Evolutionary conservation across 1,140 invertebrate species (phyloP).

Genomic region (Anastatus disparis): DNA sequence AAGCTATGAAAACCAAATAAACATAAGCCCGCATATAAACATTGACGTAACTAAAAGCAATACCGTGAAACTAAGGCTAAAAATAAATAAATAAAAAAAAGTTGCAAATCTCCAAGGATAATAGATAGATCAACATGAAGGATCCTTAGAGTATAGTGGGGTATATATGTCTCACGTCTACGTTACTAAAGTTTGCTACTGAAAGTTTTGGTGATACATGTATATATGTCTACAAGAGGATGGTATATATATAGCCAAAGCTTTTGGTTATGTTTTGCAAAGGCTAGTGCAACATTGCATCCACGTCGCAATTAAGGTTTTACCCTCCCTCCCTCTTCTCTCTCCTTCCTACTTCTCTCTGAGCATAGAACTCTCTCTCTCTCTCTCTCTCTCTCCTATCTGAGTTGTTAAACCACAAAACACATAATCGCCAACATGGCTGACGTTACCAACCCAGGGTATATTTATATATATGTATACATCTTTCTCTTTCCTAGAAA

Average conservation of each 20-base stretch:
- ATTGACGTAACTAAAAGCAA: no score
- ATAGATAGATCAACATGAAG: conserved; percentile 28
- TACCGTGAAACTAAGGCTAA: no score
- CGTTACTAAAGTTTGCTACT: conserved; percentile 8
- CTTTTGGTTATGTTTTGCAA: conserved; percentile 21
- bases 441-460: no score
- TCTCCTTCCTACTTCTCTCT: background rate
- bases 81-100: no score
- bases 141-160: no score
- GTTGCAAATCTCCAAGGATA: background rate
- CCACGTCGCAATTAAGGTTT: conserved; percentile 21
- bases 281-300: background rate
- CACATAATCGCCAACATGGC: conserved; percentile 36
- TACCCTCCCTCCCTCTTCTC: background rate
- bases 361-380: no score
- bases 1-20: no score
- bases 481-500: no score
- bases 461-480: no score
- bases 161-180: background rate
- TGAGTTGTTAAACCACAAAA: conserved; percentile 27
- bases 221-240: background rate
- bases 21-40: no score
- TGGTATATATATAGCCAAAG: no score
- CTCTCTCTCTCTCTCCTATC: no score
- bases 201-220: background rate